Percentiles rank a stretch among this genome's conserved stretches.
These are phyloP conservation scores for Mugil cephalus DNA, from an alignment of 2,113 vertebrate genomes.

Conservation along the genomic window DNA sequence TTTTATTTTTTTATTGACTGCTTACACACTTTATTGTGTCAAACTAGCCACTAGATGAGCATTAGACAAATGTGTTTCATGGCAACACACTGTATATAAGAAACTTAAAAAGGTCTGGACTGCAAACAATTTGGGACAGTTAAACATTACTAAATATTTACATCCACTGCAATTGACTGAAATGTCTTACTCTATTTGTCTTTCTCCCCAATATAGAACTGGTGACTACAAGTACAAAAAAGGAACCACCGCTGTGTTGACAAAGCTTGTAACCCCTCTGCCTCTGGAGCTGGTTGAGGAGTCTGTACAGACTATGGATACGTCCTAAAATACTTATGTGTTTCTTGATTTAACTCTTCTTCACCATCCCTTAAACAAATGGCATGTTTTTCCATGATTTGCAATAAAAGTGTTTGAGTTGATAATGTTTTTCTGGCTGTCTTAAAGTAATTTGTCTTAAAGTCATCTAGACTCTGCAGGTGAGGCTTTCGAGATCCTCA, in stretches of 20 bases:
- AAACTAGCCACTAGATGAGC: no score
- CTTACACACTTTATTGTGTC: no score
- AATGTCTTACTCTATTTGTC: background rate
- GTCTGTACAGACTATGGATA: slow-evolving; percentile 90
- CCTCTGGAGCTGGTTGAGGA: slow-evolving; percentile 87
- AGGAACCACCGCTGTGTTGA: slow-evolving; percentile 88
- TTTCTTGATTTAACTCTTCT: slow-evolving; percentile 1
- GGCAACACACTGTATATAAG: no score
- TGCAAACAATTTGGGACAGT: no score
- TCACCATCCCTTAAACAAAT: slow-evolving; percentile 6
- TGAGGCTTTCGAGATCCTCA: no score
- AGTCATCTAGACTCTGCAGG: no score
- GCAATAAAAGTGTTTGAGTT: slow-evolving; percentile 73
- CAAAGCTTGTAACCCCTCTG: slow-evolving; percentile 76
- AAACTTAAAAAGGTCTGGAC: no score
- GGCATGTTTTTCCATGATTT: slow-evolving; percentile 64
- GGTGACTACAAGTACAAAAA: slow-evolving; percentile 84
- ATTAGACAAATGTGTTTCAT: no score
- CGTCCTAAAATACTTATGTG: slow-evolving; percentile 73
- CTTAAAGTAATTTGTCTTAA: background rate
- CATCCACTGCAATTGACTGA: background rate
- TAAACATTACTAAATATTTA: no score
- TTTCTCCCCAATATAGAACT: slow-evolving; percentile 62
- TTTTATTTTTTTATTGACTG: no score
- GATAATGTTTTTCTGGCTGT: background rate